These are phyloP conservation scores for Galaxea fascicularis DNA, from an alignment of 92 coral and sea anemone species.

Conservation along the genomic window DNA sequence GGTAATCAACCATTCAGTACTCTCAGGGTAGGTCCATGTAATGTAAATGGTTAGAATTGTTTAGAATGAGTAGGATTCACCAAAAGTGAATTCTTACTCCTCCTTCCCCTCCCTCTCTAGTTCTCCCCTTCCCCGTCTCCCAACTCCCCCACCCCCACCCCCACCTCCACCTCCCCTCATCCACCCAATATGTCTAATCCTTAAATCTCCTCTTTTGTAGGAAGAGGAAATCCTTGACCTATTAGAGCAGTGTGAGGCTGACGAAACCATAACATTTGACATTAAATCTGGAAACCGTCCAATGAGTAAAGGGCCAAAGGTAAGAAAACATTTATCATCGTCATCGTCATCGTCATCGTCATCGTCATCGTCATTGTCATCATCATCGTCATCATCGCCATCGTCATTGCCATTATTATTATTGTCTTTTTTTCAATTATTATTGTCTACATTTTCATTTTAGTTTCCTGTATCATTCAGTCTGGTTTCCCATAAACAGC, in stretches of 20 bases:
- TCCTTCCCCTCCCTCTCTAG: no score
- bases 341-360: not conserved
- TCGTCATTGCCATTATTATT: no score
- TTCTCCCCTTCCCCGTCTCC: no score
- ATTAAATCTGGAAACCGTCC: slow-evolving; percentile 68
- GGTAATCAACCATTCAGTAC: slow-evolving; percentile 82
- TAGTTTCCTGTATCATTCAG: no score
- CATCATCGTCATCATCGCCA: no score
- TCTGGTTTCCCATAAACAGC: no score
- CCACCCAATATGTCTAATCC: not conserved
- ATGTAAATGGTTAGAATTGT: not conserved
- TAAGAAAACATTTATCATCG: not conserved
- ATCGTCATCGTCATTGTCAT: no score
- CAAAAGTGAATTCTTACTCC: no score
- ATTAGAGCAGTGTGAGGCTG: slow-evolving; percentile 94
- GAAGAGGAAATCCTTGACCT: slow-evolving; percentile 98
- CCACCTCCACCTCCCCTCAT: not conserved
- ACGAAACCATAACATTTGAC: slow-evolving; percentile 75
- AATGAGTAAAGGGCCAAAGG: slow-evolving; percentile 92
- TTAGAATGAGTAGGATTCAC: no score
- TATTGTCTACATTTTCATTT: no score
- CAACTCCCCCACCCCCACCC: no score
- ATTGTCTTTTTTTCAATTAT: no score
- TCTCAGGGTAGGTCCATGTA: slow-evolving; percentile 73
- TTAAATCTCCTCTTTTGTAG: slow-evolving; percentile 33